phyloP scores from a whole-genome alignment of 1,140 invertebrate species.

The Pogonognathellus flavescens region DNA sequence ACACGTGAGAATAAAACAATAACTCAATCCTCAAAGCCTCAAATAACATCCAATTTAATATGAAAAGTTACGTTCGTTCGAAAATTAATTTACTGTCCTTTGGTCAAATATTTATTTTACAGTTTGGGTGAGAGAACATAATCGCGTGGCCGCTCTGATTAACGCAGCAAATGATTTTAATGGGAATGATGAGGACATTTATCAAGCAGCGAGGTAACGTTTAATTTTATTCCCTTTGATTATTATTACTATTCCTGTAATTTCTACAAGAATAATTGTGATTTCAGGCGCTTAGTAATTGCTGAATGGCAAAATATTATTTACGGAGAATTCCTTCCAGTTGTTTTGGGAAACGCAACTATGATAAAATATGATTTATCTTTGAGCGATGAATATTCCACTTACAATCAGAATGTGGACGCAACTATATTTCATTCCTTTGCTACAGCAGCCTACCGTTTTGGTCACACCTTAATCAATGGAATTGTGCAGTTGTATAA shows the following conservation, averaged over 20 bases:
- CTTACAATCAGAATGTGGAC: constrained; percentile 85
- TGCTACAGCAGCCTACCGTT: constrained; percentile 83
- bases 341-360: constrained; percentile 90
- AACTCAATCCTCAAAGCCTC: not conserved
- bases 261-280: not conserved
- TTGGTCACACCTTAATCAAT: constrained; percentile 71
- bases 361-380: constrained; percentile 90
- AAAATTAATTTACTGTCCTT: not conserved
- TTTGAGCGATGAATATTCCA: constrained; percentile 72
- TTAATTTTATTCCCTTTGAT: not conserved
- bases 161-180: not conserved
- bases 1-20: constrained; percentile 47
- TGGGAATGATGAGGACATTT: constrained; percentile 59
- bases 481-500: constrained; percentile 57
- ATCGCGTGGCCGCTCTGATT: constrained; percentile 63
- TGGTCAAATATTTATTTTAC: not conserved
- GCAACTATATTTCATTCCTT: constrained; percentile 89
- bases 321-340: constrained; percentile 94
- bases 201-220: constrained; percentile 55
- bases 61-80: too few species aligned
- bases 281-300: constrained; percentile 85
- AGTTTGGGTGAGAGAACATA: constrained; percentile 66
- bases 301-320: constrained; percentile 94
- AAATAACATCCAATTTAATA: not conserved
- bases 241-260: not conserved